Percentiles rank a stretch among this genome's conserved stretches.
These are phyloP conservation scores for Hypsibius dujardini DNA, from an alignment of 1,140 invertebrate genomes.

Conservation along the genomic window DNA sequence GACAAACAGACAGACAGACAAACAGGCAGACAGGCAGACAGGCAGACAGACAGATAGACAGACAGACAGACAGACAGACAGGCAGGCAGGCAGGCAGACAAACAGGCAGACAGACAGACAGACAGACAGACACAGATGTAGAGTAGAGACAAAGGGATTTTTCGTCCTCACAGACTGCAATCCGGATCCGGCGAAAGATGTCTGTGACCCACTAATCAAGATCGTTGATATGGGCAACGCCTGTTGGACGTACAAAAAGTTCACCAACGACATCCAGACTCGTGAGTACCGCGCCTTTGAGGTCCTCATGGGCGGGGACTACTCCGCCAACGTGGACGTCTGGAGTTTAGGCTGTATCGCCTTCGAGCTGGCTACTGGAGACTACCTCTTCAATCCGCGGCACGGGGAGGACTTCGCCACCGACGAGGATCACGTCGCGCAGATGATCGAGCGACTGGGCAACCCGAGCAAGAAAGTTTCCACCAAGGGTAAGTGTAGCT, in stretches of 20 bases:
- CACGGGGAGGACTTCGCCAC: constrained; percentile 44
- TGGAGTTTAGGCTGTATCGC: constrained; percentile 15
- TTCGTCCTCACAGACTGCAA: not conserved
- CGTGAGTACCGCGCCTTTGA: constrained; percentile 20
- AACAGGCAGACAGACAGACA: no score
- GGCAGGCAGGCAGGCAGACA: no score
- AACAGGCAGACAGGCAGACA: no score
- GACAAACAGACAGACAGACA: no score
- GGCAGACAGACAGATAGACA: no score
- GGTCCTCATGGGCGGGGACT: constrained; percentile 6
- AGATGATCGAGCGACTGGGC: constrained; percentile 91
- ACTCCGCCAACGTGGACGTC: constrained; percentile 19
- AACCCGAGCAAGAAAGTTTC: constrained; percentile 79
- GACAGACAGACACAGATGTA: no score
- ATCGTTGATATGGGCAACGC: constrained; percentile 22
- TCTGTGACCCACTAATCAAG: constrained; percentile 17
- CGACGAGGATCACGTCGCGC: constrained; percentile 95
- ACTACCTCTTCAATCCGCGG: constrained; percentile 20
- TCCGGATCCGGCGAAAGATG: constrained; percentile 56
- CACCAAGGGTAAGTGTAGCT: constrained; percentile 60
- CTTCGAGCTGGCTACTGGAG: constrained; percentile 19
- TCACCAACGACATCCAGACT: constrained; percentile 20
- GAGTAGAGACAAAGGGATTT: no score
- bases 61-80: no score
- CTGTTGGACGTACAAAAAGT: constrained; percentile 16